These are phyloP conservation scores for Pseudotriccus pelzelni DNA, from an alignment of 2,797 vertebrate species.

Conservation along the genomic window DNA sequence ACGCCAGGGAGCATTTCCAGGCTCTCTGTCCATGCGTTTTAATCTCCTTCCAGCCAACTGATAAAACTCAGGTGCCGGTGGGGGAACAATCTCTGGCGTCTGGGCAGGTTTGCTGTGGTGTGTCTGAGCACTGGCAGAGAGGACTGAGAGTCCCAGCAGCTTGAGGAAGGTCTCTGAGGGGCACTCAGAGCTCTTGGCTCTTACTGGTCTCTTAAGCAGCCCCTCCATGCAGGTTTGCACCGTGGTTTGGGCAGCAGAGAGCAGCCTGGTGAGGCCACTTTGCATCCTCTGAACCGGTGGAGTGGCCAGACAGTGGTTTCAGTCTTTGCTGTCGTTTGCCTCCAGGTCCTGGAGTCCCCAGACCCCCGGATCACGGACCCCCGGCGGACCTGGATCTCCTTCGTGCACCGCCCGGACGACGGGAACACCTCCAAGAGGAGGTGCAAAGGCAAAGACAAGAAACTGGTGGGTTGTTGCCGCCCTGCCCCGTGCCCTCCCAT, in stretches of 20 bases:
- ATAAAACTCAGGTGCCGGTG: background rate
- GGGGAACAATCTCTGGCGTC: background rate
- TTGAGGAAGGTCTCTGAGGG: background rate
- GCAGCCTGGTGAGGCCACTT: background rate
- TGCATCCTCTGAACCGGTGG: background rate
- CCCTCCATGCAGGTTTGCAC: accelerated
- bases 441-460: conserved; percentile 87
- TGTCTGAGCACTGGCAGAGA: background rate
- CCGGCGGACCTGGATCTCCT: conserved; percentile 91
- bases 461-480: conserved; percentile 78
- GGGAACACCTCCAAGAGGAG: conserved; percentile 76
- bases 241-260: background rate
- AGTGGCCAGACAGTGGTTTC: background rate
- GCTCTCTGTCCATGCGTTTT: background rate
- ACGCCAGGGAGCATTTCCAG: background rate
- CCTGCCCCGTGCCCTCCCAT: background rate
- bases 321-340: background rate
- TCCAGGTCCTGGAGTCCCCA: conserved; percentile 78
- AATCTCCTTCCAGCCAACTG: background rate
- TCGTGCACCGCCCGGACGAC: conserved; percentile 88
- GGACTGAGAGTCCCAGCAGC: background rate
- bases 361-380: conserved; percentile 86
- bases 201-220: background rate
- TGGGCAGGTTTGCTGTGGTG: background rate
- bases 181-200: background rate